Evolutionary conservation across 2,888 invertebrate species (phyloP).

Genomic region (Drosophila cognata): DNA sequence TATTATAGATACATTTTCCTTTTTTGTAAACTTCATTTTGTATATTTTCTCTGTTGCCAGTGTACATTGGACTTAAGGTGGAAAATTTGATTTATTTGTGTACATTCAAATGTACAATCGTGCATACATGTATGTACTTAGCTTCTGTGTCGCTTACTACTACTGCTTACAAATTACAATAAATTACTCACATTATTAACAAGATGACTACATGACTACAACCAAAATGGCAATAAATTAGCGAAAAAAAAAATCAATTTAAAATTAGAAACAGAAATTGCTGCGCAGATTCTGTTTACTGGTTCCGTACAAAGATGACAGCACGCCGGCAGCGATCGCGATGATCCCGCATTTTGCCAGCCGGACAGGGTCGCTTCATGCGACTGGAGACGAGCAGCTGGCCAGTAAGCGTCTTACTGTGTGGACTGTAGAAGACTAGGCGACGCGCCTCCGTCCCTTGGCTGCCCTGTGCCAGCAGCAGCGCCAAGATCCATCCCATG

Average conservation of each 20-base stretch:
- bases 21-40: background rate
- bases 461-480: slow-evolving; percentile 58
- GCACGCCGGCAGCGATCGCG: slow-evolving; percentile 80
- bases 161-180: slow-evolving; percentile 24
- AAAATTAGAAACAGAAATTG: slow-evolving; percentile 34
- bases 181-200: slow-evolving; percentile 29
- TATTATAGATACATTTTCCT: background rate
- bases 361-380: slow-evolving; percentile 69
- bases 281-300: slow-evolving; percentile 22
- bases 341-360: slow-evolving; percentile 80
- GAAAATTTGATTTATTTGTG: slow-evolving; percentile 1
- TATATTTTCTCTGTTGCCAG: background rate
- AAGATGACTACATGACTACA: slow-evolving; percentile 31
- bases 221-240: slow-evolving; percentile 61
- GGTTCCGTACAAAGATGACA: slow-evolving; percentile 68
- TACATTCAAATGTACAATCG: background rate
- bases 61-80: background rate
- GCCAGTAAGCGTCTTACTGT: slow-evolving; percentile 61
- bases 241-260: slow-evolving; percentile 26
- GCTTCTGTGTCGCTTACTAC: slow-evolving; percentile 6
- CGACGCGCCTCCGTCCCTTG: slow-evolving; percentile 47
- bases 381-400: slow-evolving; percentile 72
- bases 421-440: slow-evolving; percentile 75
- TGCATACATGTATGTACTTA: background rate
- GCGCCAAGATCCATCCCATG: slow-evolving; percentile 41